Percentiles rank a stretch among this genome's conserved stretches.
These are phyloP conservation scores for Agraylea sexmaculata DNA, from an alignment of 1,140 invertebrate species.

Conservation along the genomic window DNA sequence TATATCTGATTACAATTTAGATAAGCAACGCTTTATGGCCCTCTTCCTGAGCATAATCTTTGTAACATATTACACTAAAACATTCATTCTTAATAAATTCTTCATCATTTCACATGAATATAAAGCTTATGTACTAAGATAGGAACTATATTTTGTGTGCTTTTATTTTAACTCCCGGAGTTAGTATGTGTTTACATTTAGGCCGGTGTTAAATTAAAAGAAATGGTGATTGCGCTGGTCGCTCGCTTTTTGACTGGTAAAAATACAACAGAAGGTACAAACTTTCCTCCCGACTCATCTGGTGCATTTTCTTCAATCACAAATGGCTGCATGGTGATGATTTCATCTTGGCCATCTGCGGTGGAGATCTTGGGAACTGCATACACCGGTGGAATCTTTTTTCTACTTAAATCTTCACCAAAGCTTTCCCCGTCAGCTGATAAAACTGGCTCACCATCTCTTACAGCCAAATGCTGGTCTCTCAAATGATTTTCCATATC, in stretches of 20 bases:
- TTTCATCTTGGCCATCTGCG: constrained; percentile 28
- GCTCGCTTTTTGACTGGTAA: constrained; percentile 79
- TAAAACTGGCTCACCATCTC: constrained; percentile 27
- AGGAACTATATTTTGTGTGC: constrained; percentile 23
- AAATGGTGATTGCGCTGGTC: constrained; percentile 67
- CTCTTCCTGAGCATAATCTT: constrained; percentile 8
- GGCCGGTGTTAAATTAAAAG: constrained; percentile 84
- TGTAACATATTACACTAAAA: constrained; percentile 16
- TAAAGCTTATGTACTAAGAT: constrained; percentile 21
- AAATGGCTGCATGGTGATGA: constrained; percentile 76
- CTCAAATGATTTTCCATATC: constrained; percentile 54
- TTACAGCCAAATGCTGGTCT: constrained; percentile 39
- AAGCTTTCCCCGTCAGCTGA: constrained; percentile 36
- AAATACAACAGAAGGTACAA: constrained; percentile 83
- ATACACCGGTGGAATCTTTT: constrained; percentile 45
- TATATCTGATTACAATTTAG: no score
- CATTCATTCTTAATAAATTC: constrained; percentile 20
- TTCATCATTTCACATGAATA: constrained; percentile 20
- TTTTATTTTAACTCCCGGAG: constrained; percentile 18
- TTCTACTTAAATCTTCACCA: constrained; percentile 41
- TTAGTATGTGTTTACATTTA: constrained; percentile 39
- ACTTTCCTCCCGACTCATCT: constrained; percentile 40
- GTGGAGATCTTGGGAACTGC: constrained; percentile 41
- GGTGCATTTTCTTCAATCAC: constrained; percentile 51
- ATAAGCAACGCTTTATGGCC: constrained; percentile 17